Conservation (phyloP, 2,888 invertebrate species). For the Schizaphis graminum region DNA sequence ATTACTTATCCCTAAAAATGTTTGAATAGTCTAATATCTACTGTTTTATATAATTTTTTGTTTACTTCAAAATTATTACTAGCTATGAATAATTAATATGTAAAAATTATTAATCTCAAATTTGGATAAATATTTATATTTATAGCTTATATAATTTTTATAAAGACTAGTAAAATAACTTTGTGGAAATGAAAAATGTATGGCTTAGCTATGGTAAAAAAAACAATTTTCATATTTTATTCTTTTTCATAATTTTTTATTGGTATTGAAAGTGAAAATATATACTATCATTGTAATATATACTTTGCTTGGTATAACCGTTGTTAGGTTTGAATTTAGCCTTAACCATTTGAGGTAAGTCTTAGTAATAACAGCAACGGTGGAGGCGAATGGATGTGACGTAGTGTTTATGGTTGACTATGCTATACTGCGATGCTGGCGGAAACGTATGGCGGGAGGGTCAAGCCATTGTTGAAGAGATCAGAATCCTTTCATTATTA, state of each 20-base stretch:
- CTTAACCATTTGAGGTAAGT: neutral
- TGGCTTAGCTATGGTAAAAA: neutral
- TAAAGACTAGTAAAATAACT: neutral
- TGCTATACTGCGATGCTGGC: neutral
- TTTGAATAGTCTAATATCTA: no score
- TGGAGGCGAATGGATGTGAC: neutral
- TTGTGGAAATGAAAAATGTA: neutral
- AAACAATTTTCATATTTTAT: neutral
- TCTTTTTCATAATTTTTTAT: neutral
- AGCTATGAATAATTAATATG: no score
- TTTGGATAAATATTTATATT: neutral
- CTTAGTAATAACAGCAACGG: neutral
- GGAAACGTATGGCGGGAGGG: neutral
- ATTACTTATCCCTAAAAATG: no score
- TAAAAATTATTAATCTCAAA: neutral
- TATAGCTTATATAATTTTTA: neutral
- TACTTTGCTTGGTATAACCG: neutral
- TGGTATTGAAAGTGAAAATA: neutral
- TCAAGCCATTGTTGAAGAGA: neutral
- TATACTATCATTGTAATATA: neutral
- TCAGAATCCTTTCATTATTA: conserved; percentile 42
- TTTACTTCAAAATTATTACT: no score
- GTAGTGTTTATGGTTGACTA: neutral
- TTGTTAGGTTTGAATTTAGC: neutral
- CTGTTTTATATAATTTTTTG: no score